Base-by-base conservation (phyloP, 2,113 vertebrate species). In the Puffinus mauretanicus region DNA sequence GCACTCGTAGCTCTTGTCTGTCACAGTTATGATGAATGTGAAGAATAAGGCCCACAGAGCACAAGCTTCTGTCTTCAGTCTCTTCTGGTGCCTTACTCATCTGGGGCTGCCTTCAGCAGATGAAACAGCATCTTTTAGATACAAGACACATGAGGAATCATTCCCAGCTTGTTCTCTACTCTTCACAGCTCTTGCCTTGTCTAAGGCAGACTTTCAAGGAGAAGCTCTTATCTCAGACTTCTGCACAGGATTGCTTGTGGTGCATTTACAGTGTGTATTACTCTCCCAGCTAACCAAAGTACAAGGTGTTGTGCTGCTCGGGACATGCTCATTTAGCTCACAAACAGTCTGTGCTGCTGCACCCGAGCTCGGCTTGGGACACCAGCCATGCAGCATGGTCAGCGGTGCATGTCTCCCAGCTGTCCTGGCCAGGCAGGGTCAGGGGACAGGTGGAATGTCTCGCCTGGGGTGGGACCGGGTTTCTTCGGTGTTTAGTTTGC, bases 301-400 rank as follows among this genome's bases (percentile, higher is more conserved):
- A 17, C 58, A 61, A 10, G 67, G 30, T 4, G 14, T 2, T 44
- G 34, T 42, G 86, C 47, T 69, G 64, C 58, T 34, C 1, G 2
- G 26, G 75, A 22, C 22, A 6, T 2, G 13, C 60, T 52, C 12
- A 0, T 34, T 46, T 40, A 69, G 42, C 25, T 62, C 25, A 1
- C 40, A 38, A 51, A 69, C 79, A 76, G 57, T 4, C 90, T 81
- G 83, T 55, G 77, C 62, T 66, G 51, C 75, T 25, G 29, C 21
- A 13, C 17, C 40, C 84, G 51, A 34, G 54, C 47, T 29, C 3
- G 8, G 61, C 55, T 44, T 54, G 86, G 58, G 40, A 51, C 40
- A 5, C 7, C 61, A 29, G 22, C 42, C 32, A 0, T 11, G 26
- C 8, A 5, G 38, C 0, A 1, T 16, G 22, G 15, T 16, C 29